Evolutionary conservation across 2,888 invertebrate species (phyloP).

Genomic region (Ditula angustiorana): DNA sequence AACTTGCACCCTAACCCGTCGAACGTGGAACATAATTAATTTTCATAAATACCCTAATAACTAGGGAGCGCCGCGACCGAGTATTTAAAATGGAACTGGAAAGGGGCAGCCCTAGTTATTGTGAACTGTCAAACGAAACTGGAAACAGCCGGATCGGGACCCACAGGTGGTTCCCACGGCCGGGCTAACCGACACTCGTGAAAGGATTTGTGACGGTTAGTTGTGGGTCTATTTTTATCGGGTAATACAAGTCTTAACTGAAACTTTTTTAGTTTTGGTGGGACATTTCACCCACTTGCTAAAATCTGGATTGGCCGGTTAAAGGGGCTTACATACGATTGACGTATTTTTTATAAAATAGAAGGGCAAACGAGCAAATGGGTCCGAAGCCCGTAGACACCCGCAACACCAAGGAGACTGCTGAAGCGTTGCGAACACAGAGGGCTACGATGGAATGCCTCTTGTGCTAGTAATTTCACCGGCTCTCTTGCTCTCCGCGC

Average conservation of each 20-base stretch:
- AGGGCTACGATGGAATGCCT: too few species aligned
- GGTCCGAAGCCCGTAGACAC: too few species aligned
- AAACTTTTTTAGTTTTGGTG: neutral
- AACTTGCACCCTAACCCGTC: constrained; percentile 22
- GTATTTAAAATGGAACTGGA: constrained; percentile 28
- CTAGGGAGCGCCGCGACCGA: constrained; percentile 24
- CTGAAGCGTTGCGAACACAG: too few species aligned
- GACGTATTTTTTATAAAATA: too few species aligned
- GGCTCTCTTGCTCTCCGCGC: too few species aligned
- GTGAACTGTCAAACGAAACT: constrained; percentile 14
- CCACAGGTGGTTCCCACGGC: constrained; percentile 37
- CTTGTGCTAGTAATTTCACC: too few species aligned
- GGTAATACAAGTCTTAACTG: neutral
- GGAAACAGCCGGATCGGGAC: constrained; percentile 40
- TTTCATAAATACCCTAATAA: constrained; percentile 38
- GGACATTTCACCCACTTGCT: too few species aligned
- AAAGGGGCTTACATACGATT: too few species aligned
- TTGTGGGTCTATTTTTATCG: neutral
- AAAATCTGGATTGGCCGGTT: too few species aligned
- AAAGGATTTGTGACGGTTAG: constrained; percentile 4
- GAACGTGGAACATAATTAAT: constrained; percentile 27
- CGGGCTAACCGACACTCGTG: constrained; percentile 14
- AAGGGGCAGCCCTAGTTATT: neutral
- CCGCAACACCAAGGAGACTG: too few species aligned
- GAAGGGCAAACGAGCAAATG: too few species aligned